These are phyloP conservation scores for Malurus melanocephalus DNA, from an alignment of 2,113 vertebrate species.

Conservation along the genomic window DNA sequence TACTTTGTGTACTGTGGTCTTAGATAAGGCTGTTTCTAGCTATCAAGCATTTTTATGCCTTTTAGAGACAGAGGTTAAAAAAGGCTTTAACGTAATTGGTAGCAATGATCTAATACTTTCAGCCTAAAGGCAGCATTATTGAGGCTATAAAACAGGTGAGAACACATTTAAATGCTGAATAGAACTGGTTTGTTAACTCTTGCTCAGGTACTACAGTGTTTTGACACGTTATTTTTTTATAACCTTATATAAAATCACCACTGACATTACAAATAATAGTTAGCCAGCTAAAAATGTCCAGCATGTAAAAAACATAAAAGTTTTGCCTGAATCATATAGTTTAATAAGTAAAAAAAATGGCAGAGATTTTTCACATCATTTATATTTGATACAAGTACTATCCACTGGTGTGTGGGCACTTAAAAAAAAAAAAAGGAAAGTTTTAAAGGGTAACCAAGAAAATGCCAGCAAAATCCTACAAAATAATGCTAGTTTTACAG, in stretches of 20 bases:
- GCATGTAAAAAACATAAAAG: slow-evolving; percentile 11
- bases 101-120: slow-evolving; percentile 29
- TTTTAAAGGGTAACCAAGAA: background rate
- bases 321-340: background rate
- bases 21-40: slow-evolving; percentile 1
- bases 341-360: background rate
- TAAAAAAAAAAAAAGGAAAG: background rate
- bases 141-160: slow-evolving; percentile 22
- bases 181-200: slow-evolving; percentile 9
- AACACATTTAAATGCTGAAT: background rate
- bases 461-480: background rate
- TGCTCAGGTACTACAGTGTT: background rate
- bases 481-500: background rate
- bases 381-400: background rate
- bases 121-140: slow-evolving; percentile 28
- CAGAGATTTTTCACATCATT: background rate
- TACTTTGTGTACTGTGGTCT: slow-evolving; percentile 18
- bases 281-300: background rate
- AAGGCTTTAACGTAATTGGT: slow-evolving; percentile 28
- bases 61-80: slow-evolving; percentile 39
- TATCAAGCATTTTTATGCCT: slow-evolving; percentile 48
- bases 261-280: slow-evolving; percentile 5
- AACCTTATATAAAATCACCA: background rate
- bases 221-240: rapidly evolving
- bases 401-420: background rate